phyloP scores from a whole-genome alignment of 2,888 invertebrate genomes.

The Leucoma salicis region DNA sequence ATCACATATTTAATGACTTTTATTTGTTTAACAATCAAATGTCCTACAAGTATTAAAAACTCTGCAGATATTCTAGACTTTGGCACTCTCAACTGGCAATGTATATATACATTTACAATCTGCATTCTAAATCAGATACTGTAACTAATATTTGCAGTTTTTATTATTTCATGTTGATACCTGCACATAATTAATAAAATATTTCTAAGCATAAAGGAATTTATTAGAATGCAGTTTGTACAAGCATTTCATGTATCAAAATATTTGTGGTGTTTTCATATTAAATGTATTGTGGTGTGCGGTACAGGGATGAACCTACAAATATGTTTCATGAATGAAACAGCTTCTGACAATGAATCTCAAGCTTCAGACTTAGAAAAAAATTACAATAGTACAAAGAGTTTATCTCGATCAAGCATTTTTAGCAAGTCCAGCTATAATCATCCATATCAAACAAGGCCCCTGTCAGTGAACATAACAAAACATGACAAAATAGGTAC shows the following conservation, averaged over 20 bases:
- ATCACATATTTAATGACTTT: too few species aligned
- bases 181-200: too few species aligned
- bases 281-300: conserved; percentile 42
- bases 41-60: too few species aligned
- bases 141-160: not conserved
- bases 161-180: not conserved
- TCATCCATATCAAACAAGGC: conserved; percentile 76
- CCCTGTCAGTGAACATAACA: conserved; percentile 71
- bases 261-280: conserved; percentile 44
- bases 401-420: conserved; percentile 65
- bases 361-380: conserved; percentile 88
- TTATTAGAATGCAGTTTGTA: conserved; percentile 14
- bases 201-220: not conserved
- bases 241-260: conserved; percentile 10
- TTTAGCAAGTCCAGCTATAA: conserved; percentile 72
- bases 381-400: conserved; percentile 63
- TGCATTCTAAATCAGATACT: conserved; percentile 1
- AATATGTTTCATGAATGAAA: conserved; percentile 98
- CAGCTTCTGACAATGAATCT: conserved; percentile 91
- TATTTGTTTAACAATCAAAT: too few species aligned
- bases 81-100: too few species aligned
- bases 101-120: conserved; percentile 1
- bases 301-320: conserved; percentile 93
- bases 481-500: conserved; percentile 72
- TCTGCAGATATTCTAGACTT: too few species aligned